Evolutionary conservation across 2,113 vertebrate species (phyloP), one percentile per base, ranked within the genome.

Genomic region (Bucco capensis): DNA sequence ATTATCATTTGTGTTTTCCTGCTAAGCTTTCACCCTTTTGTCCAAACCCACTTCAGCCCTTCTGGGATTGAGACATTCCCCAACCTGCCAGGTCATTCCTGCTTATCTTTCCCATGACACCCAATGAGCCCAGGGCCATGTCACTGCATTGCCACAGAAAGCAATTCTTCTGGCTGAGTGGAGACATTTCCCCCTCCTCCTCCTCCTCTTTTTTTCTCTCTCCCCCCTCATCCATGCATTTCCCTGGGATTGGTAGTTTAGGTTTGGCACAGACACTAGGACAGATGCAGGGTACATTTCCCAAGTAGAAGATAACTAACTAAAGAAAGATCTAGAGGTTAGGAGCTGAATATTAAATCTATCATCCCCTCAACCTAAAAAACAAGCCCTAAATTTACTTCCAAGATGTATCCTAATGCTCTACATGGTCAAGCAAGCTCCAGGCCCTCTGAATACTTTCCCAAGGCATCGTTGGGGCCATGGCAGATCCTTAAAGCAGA

Each of bases 21-120:
- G 92, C 91, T 96, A 96, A 96, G 96, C 93, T 95, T 96, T 95
- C 83, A 72, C 89, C 85, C 91, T 69, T 96, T 96, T 96, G 92
- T 93, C 86, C 40, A 83, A 87, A 79, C 54, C 95, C 94, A 95
- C 95, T 97, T 93, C 90, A 96, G 88, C 11, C 78, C 53, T 42
- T n/a, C 11, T 2, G 30, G 38, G 92, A 97, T 95, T 96, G 95
- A 97, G 97, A 96, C 95, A 93, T 96, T 95, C 95, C 79, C 89
- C 92, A 93, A 95, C 91, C 93, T 95, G 91, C 94, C 96, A 96
- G 96, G 93, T 97, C 94, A 95, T 61, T 80, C 92, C 90, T 93
- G 96, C 97, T 97, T 97, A 97, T 97, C 97, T 97, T 98, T 98
- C 97, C 97, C 97, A 97, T 97, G 97, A 97, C 97, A 97, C 95